Evolutionary conservation across 35 echinoderm and acorn worm species (phyloP).

Genomic region (Stichopus chloronotus): DNA sequence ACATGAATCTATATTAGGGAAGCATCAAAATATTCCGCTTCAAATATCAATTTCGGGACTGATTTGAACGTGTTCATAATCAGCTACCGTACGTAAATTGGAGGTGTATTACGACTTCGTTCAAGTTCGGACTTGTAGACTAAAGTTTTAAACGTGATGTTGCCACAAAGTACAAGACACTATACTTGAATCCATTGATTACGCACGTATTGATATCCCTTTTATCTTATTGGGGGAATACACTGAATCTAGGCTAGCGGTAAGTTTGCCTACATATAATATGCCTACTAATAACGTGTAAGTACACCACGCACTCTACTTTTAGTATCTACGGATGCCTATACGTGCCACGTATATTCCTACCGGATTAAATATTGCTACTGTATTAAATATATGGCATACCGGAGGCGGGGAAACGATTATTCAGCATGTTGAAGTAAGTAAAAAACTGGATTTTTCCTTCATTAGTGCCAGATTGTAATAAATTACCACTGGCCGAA

Average conservation of each 20-base stretch:
- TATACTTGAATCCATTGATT: slow-evolving; percentile 4
- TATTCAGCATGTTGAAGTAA: slow-evolving; percentile 29
- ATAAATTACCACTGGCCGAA: no score
- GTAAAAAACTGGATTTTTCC: no score
- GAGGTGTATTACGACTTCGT: neutral
- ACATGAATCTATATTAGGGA: neutral
- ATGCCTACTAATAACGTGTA: neutral
- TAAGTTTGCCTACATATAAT: neutral
- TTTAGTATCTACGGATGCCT: slow-evolving; percentile 33
- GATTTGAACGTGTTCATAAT: neutral
- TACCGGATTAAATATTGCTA: no score
- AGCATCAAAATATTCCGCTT: neutral
- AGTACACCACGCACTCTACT: neutral
- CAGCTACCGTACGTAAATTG: neutral
- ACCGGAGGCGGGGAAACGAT: no score
- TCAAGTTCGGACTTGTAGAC: no score
- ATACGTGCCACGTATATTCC: slow-evolving; percentile 12
- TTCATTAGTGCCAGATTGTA: no score
- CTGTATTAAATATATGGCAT: no score
- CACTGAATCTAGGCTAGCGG: neutral
- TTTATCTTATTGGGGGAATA: no score
- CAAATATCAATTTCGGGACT: neutral
- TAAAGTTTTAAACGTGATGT: neutral
- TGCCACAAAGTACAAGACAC: neutral
- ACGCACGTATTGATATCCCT: neutral